These are phyloP conservation scores for Microcebus murinus DNA, from an alignment of 2,113 vertebrate genomes.

Conservation along the genomic window DNA sequence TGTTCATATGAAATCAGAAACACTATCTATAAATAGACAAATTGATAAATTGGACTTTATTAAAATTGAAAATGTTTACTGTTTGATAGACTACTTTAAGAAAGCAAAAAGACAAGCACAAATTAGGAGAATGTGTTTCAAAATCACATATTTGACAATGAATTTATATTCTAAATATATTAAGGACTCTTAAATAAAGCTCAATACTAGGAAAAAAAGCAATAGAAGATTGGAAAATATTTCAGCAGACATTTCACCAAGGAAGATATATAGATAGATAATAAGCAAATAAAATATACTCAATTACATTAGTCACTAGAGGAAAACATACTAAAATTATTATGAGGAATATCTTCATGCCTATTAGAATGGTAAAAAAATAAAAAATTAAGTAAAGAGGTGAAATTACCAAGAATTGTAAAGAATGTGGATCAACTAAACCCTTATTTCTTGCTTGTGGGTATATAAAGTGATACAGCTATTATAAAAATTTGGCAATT, in stretches of 20 bases:
- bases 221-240: background rate
- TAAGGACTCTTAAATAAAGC: background rate
- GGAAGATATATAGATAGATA: background rate
- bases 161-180: background rate
- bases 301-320: background rate
- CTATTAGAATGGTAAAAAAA: background rate
- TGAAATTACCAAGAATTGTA: background rate
- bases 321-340: background rate
- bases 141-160: background rate
- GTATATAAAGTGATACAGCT: background rate
- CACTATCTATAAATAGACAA: background rate
- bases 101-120: background rate
- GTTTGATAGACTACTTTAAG: background rate
- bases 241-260: background rate
- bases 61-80: background rate
- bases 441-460: fast-evolving
- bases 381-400: background rate
- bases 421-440: background rate
- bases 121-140: background rate
- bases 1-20: background rate
- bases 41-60: background rate
- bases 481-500: background rate
- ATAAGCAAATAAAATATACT: background rate
- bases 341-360: background rate
- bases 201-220: background rate